Conservation (phyloP, 2,888 invertebrate species). For the Philopedon plagiatum region DNA sequence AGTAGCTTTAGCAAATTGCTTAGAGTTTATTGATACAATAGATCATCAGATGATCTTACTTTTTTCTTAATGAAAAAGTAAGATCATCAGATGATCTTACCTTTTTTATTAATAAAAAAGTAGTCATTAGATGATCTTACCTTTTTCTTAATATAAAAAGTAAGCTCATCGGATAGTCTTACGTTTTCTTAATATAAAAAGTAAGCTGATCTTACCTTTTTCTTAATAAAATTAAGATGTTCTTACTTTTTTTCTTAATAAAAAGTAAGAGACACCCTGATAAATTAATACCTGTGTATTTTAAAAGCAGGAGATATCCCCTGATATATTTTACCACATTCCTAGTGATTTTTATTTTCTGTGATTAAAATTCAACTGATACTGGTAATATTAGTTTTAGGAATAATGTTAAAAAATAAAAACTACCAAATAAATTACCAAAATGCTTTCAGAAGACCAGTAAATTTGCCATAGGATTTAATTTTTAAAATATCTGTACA, state of each 20-base stretch:
- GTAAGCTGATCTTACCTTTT: too few relatives aligned
- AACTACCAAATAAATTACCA: not conserved
- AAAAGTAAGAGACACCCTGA: not conserved
- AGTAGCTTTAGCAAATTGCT: not conserved
- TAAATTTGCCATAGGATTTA: slow-evolving; percentile 28
- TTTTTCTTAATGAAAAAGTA: not conserved
- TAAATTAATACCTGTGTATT: not conserved
- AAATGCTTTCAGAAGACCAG: slow-evolving; percentile 32
- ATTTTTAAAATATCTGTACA: slow-evolving; percentile 36
- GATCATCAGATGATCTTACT: not conserved
- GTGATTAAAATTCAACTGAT: slow-evolving; percentile 17
- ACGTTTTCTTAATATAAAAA: too few relatives aligned
- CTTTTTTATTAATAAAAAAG: too few relatives aligned
- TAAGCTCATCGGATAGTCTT: too few relatives aligned
- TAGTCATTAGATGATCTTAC: too few relatives aligned
- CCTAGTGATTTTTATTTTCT: slow-evolving; percentile 14
- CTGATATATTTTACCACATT: slow-evolving; percentile 1
- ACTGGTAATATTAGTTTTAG: slow-evolving; percentile 13
- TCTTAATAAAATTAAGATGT: too few relatives aligned
- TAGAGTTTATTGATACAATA: not conserved
- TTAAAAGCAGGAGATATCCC: not conserved
- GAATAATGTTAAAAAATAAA: not conserved
- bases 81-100: not conserved
- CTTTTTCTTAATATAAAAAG: too few relatives aligned
- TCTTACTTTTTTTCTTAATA: not conserved